Evolutionary conservation across 2,797 vertebrate species (phyloP), one percentile per base, ranked within the genome.

Genomic region (Pangasius sanitwongsei): DNA sequence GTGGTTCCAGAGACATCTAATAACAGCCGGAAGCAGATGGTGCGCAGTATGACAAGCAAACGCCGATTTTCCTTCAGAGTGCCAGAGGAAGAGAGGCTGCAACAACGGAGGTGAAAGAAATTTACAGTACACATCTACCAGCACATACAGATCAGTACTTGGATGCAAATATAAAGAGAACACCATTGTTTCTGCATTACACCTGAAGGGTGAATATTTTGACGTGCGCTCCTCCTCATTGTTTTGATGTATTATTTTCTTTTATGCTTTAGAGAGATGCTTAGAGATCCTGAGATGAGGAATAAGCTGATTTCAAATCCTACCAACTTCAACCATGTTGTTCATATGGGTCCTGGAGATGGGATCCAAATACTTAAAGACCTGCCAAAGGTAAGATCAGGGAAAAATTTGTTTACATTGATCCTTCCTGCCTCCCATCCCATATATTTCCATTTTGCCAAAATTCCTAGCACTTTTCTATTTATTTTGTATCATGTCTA

Each of bases 271-370:
- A 99, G 99, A 96, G 99, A 99, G 95, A 99, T 99, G 98, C 97
- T 99, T 83, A 97, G 97, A 34, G 98, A 99, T 94, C 99, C 99
- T 80, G 99, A 99, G 96, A 99, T 99, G 98, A 97, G 98, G 96
- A 99, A 97, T 96, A 99, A 99, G 94, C 96, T 99, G 92, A 99
- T 99, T 96, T 99, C 99, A 95, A 99, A 99, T 94, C 99, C 99
- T 94, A 99, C 98, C 94, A 99, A 99, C 97, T 99, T 99, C 96
- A 99, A 99, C 96, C 98, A 99, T 87, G 98, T 99, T 95, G 99
- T 98, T 94, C 98, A 99, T 95, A 99, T 99, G 99, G 99, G 99
- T 92, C 99, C 99, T 90, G 99, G 99, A 93, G 98, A 99, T 86
- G 98, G 99, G 88, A 99, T 99, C 94, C 98, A 99, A 95, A 99